Evolutionary conservation across 53 echinoderm and acorn worm species (phyloP).

Genomic region (Henricia sp.): DNA sequence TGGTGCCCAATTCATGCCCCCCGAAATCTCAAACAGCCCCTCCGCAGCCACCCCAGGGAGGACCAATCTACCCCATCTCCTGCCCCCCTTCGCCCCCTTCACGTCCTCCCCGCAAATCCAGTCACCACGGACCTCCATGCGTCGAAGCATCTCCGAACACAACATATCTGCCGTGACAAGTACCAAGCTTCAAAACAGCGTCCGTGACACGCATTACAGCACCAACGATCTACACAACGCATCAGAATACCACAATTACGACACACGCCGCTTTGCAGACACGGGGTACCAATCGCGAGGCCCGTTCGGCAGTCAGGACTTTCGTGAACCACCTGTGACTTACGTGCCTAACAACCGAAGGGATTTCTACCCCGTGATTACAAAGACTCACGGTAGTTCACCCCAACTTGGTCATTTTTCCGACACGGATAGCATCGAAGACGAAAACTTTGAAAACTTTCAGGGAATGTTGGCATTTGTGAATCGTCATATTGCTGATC

Average conservation of each 20-base stretch:
- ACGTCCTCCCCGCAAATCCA: background rate
- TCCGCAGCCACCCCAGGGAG: conserved; percentile 19
- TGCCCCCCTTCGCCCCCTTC: conserved; percentile 1
- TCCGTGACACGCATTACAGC: conserved; percentile 1
- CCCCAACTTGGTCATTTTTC: conserved; percentile 35
- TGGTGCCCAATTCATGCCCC: conserved; percentile 40
- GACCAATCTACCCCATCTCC: conserved; percentile 7
- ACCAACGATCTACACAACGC: background rate
- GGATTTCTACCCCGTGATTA: background rate
- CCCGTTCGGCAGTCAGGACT: conserved; percentile 27
- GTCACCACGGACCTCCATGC: conserved; percentile 44
- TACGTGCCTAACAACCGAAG: background rate
- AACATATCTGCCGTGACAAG: background rate
- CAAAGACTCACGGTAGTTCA: background rate
- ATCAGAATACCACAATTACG: background rate
- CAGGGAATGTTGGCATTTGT: conserved; percentile 85
- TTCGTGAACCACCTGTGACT: background rate
- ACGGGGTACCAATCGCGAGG: conserved; percentile 36
- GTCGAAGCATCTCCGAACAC: conserved; percentile 51
- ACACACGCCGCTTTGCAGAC: conserved; percentile 28
- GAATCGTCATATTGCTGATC: conserved; percentile 68
- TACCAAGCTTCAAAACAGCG: conserved; percentile 2
- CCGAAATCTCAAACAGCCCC: conserved; percentile 19
- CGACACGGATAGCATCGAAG: conserved; percentile 46
- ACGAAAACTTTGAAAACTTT: conserved; percentile 68